Percentiles rank a stretch among this genome's conserved stretches.
Evolutionary conservation across 2,888 invertebrate species (phyloP).

Genomic region (Callimorpha dominula): DNA sequence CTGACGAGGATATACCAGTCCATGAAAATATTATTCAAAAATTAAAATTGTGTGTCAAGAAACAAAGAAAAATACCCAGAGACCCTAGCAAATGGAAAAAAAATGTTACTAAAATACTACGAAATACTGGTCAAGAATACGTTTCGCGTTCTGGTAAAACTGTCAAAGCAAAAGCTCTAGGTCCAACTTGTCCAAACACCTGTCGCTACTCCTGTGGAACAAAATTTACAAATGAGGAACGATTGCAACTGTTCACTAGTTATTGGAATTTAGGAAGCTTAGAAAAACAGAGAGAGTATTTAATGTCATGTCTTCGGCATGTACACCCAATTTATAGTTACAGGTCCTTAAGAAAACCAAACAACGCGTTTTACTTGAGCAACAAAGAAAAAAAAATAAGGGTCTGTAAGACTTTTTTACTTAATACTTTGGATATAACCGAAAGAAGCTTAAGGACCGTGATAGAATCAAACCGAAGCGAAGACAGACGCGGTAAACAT

Average conservation of each 20-base stretch:
- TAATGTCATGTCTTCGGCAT: background rate
- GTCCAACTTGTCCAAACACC: conserved; percentile 1
- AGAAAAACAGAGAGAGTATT: conserved; percentile 7
- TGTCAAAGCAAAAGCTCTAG: conserved; percentile 4
- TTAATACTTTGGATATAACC: conserved; percentile 4
- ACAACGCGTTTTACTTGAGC: too few species aligned
- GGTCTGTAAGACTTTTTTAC: conserved; percentile 3
- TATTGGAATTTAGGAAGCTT: background rate
- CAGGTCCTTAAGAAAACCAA: too few species aligned
- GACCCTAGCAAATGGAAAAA: conserved; percentile 11
- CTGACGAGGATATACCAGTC: background rate
- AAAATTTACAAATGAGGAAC: too few species aligned
- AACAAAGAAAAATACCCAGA: background rate
- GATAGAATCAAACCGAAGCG: background rate
- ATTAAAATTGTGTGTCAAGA: background rate
- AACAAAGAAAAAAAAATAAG: background rate
- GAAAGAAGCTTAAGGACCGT: background rate
- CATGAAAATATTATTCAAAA: background rate
- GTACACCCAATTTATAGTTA: too few species aligned
- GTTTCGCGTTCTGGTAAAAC: background rate
- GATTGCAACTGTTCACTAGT: background rate
- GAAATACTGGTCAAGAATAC: background rate
- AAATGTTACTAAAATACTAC: background rate
- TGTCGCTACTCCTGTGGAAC: background rate
- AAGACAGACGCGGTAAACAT: conserved; percentile 5